Evolutionary conservation across 2,113 vertebrate species (phyloP).

Genomic region (Chaetura pelagica): DNA sequence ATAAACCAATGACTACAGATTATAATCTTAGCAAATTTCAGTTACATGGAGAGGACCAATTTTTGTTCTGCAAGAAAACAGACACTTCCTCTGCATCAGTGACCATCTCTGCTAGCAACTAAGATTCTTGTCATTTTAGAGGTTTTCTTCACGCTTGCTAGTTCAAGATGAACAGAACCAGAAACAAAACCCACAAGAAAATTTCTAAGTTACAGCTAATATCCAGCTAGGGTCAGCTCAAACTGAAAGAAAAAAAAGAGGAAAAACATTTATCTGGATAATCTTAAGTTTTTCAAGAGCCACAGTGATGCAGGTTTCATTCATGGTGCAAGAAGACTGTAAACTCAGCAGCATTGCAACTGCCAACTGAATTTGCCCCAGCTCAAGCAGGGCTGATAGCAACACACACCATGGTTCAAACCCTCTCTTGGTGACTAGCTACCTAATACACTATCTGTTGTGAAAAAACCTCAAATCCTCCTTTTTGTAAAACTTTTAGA

Average conservation of each 20-base stretch:
- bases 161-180: neutral
- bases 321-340: neutral
- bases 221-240: neutral
- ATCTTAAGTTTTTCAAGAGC: neutral
- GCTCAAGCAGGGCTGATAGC: neutral
- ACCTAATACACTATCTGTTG: neutral
- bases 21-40: neutral
- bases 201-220: neutral
- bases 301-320: rapidly evolving
- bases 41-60: neutral
- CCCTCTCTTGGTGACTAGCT: neutral
- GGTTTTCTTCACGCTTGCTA: neutral
- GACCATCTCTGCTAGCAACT: neutral
- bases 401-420: neutral
- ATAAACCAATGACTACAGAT: neutral
- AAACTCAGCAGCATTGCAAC: neutral
- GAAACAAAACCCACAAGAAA: neutral
- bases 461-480: neutral
- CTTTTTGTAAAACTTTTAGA: neutral
- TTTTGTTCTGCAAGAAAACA: neutral
- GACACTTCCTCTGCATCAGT: neutral
- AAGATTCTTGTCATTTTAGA: neutral
- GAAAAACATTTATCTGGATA: neutral
- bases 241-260: neutral
- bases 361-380: neutral